Evolutionary conservation across 1,140 invertebrate genomes (phyloP).

Genomic region (Ceratina calcarata): DNA sequence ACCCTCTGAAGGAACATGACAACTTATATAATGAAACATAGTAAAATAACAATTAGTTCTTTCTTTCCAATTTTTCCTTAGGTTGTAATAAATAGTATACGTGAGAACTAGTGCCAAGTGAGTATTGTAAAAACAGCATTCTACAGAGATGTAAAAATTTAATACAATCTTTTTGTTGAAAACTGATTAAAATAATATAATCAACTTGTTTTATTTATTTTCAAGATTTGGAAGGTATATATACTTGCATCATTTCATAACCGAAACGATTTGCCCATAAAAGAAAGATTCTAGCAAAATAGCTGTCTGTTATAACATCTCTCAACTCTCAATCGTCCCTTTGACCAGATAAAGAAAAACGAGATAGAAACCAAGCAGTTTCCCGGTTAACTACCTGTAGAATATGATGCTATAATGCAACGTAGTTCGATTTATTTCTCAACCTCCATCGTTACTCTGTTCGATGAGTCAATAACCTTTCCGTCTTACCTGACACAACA

Average conservation of each 20-base stretch:
- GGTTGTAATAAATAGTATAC: background rate
- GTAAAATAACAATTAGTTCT: background rate
- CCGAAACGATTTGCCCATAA: background rate
- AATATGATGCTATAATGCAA: constrained; percentile 4
- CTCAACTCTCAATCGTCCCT: background rate
- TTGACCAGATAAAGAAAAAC: background rate
- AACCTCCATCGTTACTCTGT: no score
- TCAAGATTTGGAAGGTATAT: no score
- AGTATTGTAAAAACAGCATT: background rate
- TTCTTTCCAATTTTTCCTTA: no score
- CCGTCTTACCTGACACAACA: constrained; percentile 3
- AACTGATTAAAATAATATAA: background rate
- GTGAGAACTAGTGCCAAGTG: background rate
- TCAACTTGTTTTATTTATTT: no score
- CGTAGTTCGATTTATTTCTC: background rate
- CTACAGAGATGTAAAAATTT: background rate
- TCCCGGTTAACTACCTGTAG: constrained; percentile 28
- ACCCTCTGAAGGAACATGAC: no score
- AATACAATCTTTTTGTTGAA: background rate
- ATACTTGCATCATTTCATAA: no score
- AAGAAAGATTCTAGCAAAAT: background rate
- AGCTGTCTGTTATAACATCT: background rate
- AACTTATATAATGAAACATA: background rate
- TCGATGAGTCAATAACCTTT: constrained; percentile 22
- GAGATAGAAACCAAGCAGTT: background rate